These are phyloP conservation scores for Gila orcuttii DNA, from an alignment of 2,113 vertebrate species.

Conservation along the genomic window DNA sequence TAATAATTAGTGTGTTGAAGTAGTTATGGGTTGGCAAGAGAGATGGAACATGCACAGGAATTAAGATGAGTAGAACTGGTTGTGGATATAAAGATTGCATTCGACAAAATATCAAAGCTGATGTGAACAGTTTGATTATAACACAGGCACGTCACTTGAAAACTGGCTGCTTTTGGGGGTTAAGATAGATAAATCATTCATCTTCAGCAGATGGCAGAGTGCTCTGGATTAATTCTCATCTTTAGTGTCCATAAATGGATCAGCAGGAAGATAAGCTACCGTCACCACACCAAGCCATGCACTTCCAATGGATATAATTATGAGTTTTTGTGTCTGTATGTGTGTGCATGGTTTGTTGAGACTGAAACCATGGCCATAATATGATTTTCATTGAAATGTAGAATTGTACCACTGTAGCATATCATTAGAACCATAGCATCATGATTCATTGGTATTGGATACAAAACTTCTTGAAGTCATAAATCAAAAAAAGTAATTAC, in stretches of 20 bases:
- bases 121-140: neutral
- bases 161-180: conserved; percentile 16
- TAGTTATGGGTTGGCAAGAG: neutral
- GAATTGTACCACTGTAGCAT: neutral
- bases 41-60: neutral
- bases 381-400: neutral
- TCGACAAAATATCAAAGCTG: too few species aligned
- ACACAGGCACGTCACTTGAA: neutral
- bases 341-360: neutral
- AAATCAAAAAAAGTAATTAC: conserved; percentile 22
- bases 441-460: neutral
- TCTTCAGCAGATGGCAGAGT: conserved; percentile 58
- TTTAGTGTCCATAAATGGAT: conserved; percentile 52
- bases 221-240: conserved; percentile 47
- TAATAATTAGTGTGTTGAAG: neutral
- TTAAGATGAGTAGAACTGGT: neutral
- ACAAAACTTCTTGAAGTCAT: neutral
- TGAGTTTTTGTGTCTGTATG: neutral
- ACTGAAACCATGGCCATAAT: neutral
- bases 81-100: neutral
- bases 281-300: neutral
- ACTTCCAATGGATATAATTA: neutral
- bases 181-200: conserved; percentile 54
- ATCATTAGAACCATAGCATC: neutral
- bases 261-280: conserved; percentile 49